Conservation (phyloP, 2,888 invertebrate genomes). For the Caradrina kadenii region DNA sequence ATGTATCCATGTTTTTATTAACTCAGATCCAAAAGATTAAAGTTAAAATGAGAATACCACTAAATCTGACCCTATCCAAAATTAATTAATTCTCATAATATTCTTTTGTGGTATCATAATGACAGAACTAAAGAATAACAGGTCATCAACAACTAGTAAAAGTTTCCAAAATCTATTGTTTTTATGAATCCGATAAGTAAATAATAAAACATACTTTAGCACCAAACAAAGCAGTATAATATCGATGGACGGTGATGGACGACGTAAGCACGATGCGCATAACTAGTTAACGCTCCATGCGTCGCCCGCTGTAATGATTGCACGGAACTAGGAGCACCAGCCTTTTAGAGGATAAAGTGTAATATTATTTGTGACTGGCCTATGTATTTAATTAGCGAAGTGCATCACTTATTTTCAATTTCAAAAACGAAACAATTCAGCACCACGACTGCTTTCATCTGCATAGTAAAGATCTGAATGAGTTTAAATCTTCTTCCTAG, state of each 20-base stretch:
- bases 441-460: too few species aligned
- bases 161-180: not conserved
- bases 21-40: not conserved
- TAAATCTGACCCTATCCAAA: not conserved
- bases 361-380: slow-evolving; percentile 1
- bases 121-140: not conserved
- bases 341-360: not conserved
- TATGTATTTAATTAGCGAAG: not conserved
- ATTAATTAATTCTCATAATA: not conserved
- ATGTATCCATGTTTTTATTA: too few species aligned
- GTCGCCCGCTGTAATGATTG: slow-evolving; percentile 54
- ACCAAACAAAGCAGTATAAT: slow-evolving; percentile 44
- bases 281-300: slow-evolving; percentile 60
- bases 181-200: slow-evolving; percentile 1
- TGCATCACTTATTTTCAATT: too few species aligned
- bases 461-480: too few species aligned
- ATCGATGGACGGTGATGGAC: slow-evolving; percentile 56
- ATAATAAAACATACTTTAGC: slow-evolving; percentile 33
- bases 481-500: too few species aligned
- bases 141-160: not conserved
- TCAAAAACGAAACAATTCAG: too few species aligned
- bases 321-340: slow-evolving; percentile 50
- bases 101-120: not conserved
- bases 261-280: slow-evolving; percentile 54
- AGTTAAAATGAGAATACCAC: not conserved